Evolutionary conservation across 2,888 invertebrate species (phyloP).

Genomic region (Cistogaster globosa): DNA sequence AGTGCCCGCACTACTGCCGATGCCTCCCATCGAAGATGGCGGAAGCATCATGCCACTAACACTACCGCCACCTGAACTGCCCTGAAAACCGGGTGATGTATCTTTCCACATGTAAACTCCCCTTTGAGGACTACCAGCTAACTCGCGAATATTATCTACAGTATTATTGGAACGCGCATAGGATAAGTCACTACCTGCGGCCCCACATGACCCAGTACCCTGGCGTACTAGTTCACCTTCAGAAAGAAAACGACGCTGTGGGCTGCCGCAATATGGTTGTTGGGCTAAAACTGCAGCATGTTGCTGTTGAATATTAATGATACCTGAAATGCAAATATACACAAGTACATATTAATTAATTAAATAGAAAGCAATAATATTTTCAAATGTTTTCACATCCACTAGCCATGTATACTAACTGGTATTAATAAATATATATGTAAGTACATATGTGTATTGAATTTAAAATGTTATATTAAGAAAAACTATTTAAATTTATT

Average conservation of each 20-base stretch:
- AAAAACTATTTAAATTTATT: too few relatives aligned
- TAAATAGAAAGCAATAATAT: neutral
- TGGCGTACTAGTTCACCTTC: conserved; percentile 91
- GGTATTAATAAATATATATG: too few relatives aligned
- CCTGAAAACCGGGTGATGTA: conserved; percentile 86
- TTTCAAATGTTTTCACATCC: too few relatives aligned
- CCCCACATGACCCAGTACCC: conserved; percentile 77
- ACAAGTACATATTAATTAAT: neutral
- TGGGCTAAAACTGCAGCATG: conserved; percentile 68
- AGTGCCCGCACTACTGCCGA: conserved; percentile 81
- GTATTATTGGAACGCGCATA: conserved; percentile 89
- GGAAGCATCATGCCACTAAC: conserved; percentile 72
- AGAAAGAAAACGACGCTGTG: conserved; percentile 90
- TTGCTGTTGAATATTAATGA: conserved; percentile 75
- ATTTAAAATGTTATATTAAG: too few relatives aligned
- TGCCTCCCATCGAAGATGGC: conserved; percentile 72
- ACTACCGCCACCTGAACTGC: conserved; percentile 72
- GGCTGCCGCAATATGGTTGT: conserved; percentile 85
- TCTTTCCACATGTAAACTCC: conserved; percentile 92
- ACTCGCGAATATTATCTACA: conserved; percentile 93
- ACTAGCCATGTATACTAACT: too few relatives aligned
- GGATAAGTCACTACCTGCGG: conserved; percentile 84
- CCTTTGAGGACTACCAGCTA: conserved; percentile 94
- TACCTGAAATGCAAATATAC: conserved; percentile 43
- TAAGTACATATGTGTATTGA: too few relatives aligned